Base-by-base conservation (phyloP, 2,113 vertebrate genomes). In the Aptenodytes patagonicus region DNA sequence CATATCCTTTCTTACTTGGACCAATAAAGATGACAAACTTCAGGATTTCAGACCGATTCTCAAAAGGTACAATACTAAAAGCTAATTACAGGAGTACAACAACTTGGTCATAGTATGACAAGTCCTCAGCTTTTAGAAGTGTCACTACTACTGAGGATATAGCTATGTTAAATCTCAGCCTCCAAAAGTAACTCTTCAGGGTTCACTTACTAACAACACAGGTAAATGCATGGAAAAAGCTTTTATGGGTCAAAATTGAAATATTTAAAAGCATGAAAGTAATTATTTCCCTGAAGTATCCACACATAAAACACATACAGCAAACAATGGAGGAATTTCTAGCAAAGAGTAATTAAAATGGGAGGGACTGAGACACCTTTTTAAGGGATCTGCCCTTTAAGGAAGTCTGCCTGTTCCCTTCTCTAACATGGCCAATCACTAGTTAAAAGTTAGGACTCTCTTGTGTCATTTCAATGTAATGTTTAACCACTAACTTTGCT, bases 21-120 rank as follows among this genome's bases (percentile, higher is more conserved):
- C 54, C 89, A 94, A 95, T 90, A 93, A 95, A 90, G 93, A 81
- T 16, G 72, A 86, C 32, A 89, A 94, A 79, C 31, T 94, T 96
- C 66, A 75, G 31, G 19, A 87, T 87, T 94, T 83, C 19, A n/a
- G 83, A 87, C 83, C 66, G 72, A 96, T 94, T 96, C 88, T 93
- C 92, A 87, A 68, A 51, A 78, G 84, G 52, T 34, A 21, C 52
- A 80, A 77, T 68, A 62, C 73, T 73, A 42, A 69, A 52, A 71
- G 17, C 42, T 38, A 89, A 42, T 49, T 54, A 72, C 34, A 85
- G 60, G 16, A 79, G 65, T 75, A 90, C 14, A 55, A 84, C 47
- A 78, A 68, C 72, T 78, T 71, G 28, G 93, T 79, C 87, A 70
- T 78, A 80, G 36, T 65, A 87, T 75, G 62, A 47, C 65, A 68